Evolutionary conservation across 2,888 invertebrate genomes (phyloP), one percentile per base, ranked within the genome.

Genomic region (Hydroisotoma schaefferi): DNA sequence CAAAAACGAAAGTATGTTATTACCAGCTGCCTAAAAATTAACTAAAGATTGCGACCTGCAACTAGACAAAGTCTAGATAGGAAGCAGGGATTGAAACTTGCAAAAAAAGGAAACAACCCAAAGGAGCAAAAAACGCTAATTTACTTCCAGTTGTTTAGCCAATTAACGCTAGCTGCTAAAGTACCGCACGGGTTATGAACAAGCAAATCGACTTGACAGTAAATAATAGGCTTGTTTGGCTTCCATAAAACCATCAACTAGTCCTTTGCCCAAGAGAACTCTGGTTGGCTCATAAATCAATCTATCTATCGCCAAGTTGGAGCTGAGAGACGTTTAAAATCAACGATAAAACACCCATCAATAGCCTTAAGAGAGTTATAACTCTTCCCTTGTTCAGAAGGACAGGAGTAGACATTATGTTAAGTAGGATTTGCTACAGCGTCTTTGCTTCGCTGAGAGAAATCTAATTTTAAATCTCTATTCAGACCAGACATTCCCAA

Each of bases 401-500:
- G 40, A 15, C 8, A 40, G 40, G 5, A 8, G 40, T 5, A 20
- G 20, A 40, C n/a, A 40, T 40, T 10, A 5, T 40, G 40, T n/a
- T n/a, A n/a, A n/a, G n/a, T n/a, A n/a, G n/a, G n/a, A n/a, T n/a
- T n/a, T n/a, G n/a, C n/a, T n/a, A n/a, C n/a, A n/a, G n/a, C n/a
- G n/a, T n/a, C n/a, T n/a, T n/a, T n/a, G n/a, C n/a, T n/a, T n/a
- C n/a, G n/a, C n/a, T n/a, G 20, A 40, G 8, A 40, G 20, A 15
- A 40, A 40, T 40, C 40, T 40, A 40, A 40, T 40, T 40, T 40
- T 40, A 40, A 40, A 40, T 40, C 40, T 40, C n/a, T 20, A 40
- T 40, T 40, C 40, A 40, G 40, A 40, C 40, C 15, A 18, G n/a
- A n/a, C n/a, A n/a, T n/a, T n/a, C n/a, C n/a, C n/a, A n/a, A n/a